Evolutionary conservation across 2,888 invertebrate species (phyloP).

Genomic region (Andrena bicolor): DNA sequence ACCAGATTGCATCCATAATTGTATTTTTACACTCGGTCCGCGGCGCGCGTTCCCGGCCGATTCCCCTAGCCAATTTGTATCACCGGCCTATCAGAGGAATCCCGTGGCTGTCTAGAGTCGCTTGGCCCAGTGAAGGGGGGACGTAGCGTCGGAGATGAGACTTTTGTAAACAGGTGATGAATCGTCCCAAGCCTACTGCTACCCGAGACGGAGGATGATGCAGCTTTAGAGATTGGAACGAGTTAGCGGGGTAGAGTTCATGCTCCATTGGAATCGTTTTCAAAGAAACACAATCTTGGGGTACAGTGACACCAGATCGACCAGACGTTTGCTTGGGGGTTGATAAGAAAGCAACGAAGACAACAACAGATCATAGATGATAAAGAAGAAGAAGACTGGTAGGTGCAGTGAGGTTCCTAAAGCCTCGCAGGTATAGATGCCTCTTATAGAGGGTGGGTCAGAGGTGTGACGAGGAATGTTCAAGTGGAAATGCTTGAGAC

Average conservation of each 20-base stretch:
- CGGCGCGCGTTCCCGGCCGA: conserved; percentile 2
- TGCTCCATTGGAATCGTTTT: too few species aligned
- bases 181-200: not conserved
- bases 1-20: conserved; percentile 56
- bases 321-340: too few species aligned
- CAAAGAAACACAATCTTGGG: too few species aligned
- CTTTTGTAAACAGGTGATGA: conserved; percentile 1
- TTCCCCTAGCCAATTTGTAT: conserved; percentile 47
- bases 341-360: too few species aligned
- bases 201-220: not conserved
- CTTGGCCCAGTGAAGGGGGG: too few species aligned
- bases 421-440: too few species aligned
- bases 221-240: not conserved
- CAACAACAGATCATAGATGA: too few species aligned
- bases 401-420: too few species aligned
- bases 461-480: not conserved
- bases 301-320: too few species aligned
- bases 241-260: not conserved
- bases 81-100: conserved; percentile 27
- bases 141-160: not conserved
- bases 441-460: too few species aligned
- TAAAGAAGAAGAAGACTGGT: too few species aligned
- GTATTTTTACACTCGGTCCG: conserved; percentile 55
- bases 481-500: not conserved
- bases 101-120: conserved; percentile 1